Base-by-base conservation (phyloP, 2,797 vertebrate species). In the Crax fasciolata region DNA sequence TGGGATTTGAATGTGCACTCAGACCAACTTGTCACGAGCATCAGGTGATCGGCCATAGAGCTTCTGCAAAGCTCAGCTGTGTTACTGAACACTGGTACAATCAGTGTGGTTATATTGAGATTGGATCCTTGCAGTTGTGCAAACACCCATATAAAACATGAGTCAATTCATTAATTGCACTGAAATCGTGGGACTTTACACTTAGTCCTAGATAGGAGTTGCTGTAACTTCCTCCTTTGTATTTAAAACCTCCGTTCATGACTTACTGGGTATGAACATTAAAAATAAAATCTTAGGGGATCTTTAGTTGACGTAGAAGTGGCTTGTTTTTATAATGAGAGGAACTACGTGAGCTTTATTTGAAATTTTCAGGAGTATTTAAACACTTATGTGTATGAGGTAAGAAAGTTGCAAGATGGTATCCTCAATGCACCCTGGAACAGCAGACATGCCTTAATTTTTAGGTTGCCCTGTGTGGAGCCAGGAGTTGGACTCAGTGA, bases 11-110 rank as follows among this genome's bases (percentile, higher is more conserved):
- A 5, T 13, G 39, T 21, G 32, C 1, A 0, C 5, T 61, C 43
- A 4, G 6, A 11, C 4, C 11, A 6, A 4, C 3, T 0, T 6
- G 6, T 2, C 57, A 3, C 12, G 23, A 38, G 19, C 62, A 32
- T 25, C 62, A 49, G 48, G 61, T 4, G 19, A 58, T 62, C n/a
- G 20, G 8, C 17, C 46, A 32, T 15, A 43, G 49, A 59, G 72
- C n/a, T 79, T 43, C 10, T 49, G n/a, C 54, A 43, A 59, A 9
- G 4, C 78, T 49, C 8, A 1, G 1, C 20, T 0, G 0, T 65
- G 3, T 66, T 71, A 9, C 14, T 7, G 28, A 71, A 62, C 8
- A 1, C 74, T 89, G n/a, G 71, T 15, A 13, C 35, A 86, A 73
- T 61, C 23, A 1, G 48, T 0, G 15, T 10, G 66, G 19, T 61